Evolutionary conservation across 2,797 vertebrate species (phyloP).

Genomic region (Morelia viridis): DNA sequence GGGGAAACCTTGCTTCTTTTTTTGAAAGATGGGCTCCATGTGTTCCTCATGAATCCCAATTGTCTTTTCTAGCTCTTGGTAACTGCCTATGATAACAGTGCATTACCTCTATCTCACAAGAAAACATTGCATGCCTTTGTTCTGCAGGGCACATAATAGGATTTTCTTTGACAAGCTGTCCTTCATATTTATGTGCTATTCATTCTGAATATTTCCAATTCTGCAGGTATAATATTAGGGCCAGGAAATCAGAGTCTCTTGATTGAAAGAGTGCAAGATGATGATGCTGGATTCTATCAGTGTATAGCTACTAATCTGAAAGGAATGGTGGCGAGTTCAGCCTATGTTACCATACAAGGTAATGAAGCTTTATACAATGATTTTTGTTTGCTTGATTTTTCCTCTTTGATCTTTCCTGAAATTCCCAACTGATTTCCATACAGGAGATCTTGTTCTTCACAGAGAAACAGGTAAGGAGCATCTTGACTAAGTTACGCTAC

Average conservation of each 20-base stretch:
- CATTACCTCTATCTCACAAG: background rate
- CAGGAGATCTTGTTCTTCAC: constrained; percentile 24
- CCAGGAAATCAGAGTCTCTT: constrained; percentile 83
- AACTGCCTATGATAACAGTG: background rate
- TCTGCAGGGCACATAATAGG: constrained; percentile 40
- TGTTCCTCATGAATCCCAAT: background rate
- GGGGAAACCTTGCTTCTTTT: background rate
- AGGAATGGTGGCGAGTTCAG: constrained; percentile 84
- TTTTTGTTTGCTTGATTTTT: constrained; percentile 42
- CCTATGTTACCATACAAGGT: constrained; percentile 88
- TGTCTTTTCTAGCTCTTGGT: background rate
- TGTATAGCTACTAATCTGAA: constrained; percentile 88
- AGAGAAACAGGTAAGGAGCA: constrained; percentile 12
- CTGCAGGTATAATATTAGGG: constrained; percentile 86
- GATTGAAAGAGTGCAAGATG: constrained; percentile 88
- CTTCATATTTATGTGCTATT: constrained; percentile 63
- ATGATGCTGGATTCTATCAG: constrained; percentile 90
- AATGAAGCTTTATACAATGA: constrained; percentile 19
- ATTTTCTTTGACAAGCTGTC: constrained; percentile 51
- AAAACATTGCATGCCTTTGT: constrained; percentile 17
- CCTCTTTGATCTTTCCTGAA: constrained; percentile 9
- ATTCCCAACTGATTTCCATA: background rate
- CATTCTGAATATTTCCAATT: constrained; percentile 67
- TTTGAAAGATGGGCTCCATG: background rate
- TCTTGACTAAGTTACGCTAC: constrained; percentile 30